Base-by-base conservation (phyloP, 1,140 invertebrate genomes). In the Arion vulgaris region DNA sequence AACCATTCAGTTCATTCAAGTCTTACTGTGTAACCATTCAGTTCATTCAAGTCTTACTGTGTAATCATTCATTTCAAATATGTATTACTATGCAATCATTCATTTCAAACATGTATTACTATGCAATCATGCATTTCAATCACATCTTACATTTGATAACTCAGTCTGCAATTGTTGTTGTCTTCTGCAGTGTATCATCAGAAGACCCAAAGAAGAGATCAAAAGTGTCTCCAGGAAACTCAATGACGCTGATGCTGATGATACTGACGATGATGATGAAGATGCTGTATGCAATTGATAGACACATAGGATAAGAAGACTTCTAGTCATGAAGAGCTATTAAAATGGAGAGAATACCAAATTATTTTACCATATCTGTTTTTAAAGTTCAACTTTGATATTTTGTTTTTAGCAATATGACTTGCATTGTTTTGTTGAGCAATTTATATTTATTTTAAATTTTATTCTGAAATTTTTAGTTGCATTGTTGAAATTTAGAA, bases 121-220 rank as follows among this genome's bases (percentile, higher is more conserved):
- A 15, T 19, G 15, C 23, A 57, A 49, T 49, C 9, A 11, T 49
- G 45, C 19, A 9, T 11, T 19, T 49, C n/a, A 49, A 49, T 49
- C 9, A 11, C 45, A 49, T 49, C 45, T 11, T 49, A 11, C 19
- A 49, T 49, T 49, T 49, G 45, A 49, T 49, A n/a, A n/a, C n/a
- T n/a, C n/a, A n/a, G n/a, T n/a, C 15, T 45, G 15, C 15, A 45
- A 7, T 45, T 36, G 5, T 72, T 38, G 41, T 53, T 73, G 17
- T 36, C 34, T 39, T 36, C 11, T 36, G 57, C 80, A 72, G 45
- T 51, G 68, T 34, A 23, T 51, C 49, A 73, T 57, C 45, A 34
- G 32, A 49, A 73, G 68, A 81, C 80, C 41, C 68, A 73, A 76
- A n/a, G 26, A 26, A 28, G 76, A 79, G 76, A 79, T 66, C 1